Conservation (phyloP, 2,113 vertebrate species). For the Scopus umbretta region DNA sequence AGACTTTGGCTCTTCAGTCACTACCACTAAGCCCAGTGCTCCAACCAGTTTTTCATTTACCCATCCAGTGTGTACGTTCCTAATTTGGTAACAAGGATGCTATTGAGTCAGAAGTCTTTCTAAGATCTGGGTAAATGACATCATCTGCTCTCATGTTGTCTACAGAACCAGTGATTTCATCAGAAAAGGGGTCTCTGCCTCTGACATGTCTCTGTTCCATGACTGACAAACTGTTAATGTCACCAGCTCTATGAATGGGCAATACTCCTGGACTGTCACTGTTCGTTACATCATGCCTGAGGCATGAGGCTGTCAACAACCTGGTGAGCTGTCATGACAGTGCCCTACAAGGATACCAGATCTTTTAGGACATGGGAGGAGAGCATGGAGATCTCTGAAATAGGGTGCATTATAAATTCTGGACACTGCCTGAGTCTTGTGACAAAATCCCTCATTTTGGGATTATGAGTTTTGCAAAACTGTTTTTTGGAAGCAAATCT, state of each 20-base stretch:
- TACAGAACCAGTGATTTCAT: neutral
- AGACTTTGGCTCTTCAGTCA: neutral
- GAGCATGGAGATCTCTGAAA: neutral
- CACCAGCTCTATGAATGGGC: neutral
- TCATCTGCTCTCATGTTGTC: neutral
- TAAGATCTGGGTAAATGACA: neutral
- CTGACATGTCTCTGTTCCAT: neutral
- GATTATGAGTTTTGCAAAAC: neutral
- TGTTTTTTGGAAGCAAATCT: neutral
- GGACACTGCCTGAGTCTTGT: neutral
- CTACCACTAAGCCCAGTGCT: neutral
- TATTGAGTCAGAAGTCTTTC: neutral
- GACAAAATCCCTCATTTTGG: neutral
- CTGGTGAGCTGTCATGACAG: neutral
- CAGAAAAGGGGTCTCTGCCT: neutral
- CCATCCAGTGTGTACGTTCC: neutral
- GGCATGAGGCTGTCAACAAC: neutral
- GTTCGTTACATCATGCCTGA: neutral
- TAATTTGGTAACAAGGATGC: neutral
- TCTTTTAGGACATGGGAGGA: neutral
- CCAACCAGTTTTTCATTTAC: neutral
- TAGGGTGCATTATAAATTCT: neutral
- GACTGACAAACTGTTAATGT: neutral
- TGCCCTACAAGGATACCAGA: neutral
- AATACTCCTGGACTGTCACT: neutral